Conservation (phyloP, 2,113 vertebrate species). For the Empidonax alnorum region DNA sequence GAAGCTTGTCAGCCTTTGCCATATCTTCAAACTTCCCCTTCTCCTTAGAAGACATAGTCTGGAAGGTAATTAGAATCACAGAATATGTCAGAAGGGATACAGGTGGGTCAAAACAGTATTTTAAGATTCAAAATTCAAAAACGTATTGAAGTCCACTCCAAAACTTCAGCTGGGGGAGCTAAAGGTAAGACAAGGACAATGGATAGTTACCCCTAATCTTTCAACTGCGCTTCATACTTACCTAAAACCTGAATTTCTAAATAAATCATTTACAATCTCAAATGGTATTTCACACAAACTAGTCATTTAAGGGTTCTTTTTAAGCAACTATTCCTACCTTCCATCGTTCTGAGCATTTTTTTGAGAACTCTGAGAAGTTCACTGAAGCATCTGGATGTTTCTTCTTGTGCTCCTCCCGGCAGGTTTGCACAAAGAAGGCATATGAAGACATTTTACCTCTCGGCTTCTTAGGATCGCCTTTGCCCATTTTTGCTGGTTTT, state of each 20-base stretch:
- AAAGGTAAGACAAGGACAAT: background rate
- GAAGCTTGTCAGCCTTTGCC: constrained; percentile 94
- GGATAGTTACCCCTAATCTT: background rate
- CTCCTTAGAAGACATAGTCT: constrained; percentile 96
- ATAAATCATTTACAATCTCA: rapidly evolving
- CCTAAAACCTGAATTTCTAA: background rate
- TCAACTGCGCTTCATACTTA: background rate
- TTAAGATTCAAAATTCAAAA: background rate
- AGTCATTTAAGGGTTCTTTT: rapidly evolving
- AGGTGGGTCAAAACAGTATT: background rate
- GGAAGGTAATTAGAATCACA: constrained; percentile 22
- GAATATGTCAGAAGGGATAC: background rate
- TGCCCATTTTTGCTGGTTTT: constrained; percentile 87
- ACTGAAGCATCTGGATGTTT: constrained; percentile 92
- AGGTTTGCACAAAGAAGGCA: constrained; percentile 96
- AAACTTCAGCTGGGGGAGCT: background rate
- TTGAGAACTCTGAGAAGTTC: constrained; percentile 95
- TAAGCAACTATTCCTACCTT: constrained; percentile 78
- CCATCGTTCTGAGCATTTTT: constrained; percentile 95
- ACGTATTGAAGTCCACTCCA: background rate
- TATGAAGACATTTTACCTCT: constrained; percentile 98
- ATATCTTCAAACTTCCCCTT: constrained; percentile 97
- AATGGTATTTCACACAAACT: background rate
- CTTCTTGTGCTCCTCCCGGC: constrained; percentile 97
- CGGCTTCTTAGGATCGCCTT: constrained; percentile 93